These are phyloP conservation scores for Dromius quadrimaculatus DNA, from an alignment of 2,888 invertebrate species.

Conservation along the genomic window DNA sequence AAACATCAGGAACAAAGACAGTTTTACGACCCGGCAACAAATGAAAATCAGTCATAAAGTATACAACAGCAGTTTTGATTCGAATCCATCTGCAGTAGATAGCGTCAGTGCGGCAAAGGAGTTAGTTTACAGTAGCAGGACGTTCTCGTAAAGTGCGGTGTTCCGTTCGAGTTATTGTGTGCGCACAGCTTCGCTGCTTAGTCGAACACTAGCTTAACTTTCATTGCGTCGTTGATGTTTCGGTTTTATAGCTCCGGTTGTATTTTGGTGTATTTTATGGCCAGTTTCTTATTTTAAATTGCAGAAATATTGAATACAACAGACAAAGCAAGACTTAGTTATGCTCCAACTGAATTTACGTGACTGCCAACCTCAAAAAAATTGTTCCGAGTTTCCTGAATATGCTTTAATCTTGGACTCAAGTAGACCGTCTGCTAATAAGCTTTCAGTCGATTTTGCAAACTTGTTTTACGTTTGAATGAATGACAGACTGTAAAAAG, in stretches of 20 bases:
- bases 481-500: too few species aligned
- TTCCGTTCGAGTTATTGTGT: conserved; percentile 56
- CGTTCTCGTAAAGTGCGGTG: conserved; percentile 55
- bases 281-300: conserved; percentile 22
- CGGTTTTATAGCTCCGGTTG: conserved; percentile 19
- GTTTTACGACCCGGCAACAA: conserved; percentile 33
- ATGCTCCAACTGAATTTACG: too few species aligned
- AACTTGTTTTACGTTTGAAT: too few species aligned
- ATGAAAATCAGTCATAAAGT: conserved; percentile 44
- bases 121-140: conserved; percentile 39
- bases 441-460: too few species aligned
- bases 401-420: too few species aligned
- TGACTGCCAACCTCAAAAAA: too few species aligned
- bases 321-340: not conserved
- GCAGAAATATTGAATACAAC: conserved; percentile 31
- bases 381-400: too few species aligned
- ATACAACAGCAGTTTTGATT: conserved; percentile 33
- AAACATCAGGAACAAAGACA: conserved; percentile 32
- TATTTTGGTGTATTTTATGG: conserved; percentile 28
- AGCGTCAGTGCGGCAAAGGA: not conserved
- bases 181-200: conserved; percentile 13
- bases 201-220: conserved; percentile 16
- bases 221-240: conserved; percentile 31
- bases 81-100: conserved; percentile 33
- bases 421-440: too few species aligned